phyloP scores from a whole-genome alignment of 2,797 vertebrate genomes.

The Coracias cyanogaster region DNA sequence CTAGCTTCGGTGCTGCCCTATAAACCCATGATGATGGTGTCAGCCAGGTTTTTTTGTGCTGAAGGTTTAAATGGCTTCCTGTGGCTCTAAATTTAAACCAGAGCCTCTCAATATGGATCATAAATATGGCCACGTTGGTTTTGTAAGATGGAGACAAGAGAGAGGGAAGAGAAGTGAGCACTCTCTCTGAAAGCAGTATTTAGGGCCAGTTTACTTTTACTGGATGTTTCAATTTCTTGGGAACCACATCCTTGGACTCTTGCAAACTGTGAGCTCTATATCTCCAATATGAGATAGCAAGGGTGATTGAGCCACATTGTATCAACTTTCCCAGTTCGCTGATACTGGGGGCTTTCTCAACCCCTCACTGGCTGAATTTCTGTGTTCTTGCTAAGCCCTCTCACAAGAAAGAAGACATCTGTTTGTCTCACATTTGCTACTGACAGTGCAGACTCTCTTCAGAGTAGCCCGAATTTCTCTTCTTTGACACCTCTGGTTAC shows the following conservation, averaged over 20 bases:
- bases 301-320: not conserved
- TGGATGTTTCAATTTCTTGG: constrained; percentile 38
- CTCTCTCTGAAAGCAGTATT: not conserved
- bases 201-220: not conserved
- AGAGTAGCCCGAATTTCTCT: not conserved
- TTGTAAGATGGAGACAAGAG: not conserved
- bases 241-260: not conserved
- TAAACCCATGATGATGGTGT: not conserved
- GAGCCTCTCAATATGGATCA: not conserved
- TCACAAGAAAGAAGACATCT: not conserved
- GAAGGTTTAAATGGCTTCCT: not conserved
- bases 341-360: not conserved
- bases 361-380: not conserved
- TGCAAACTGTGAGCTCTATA: not conserved
- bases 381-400: not conserved
- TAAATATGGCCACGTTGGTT: not conserved
- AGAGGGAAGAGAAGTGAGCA: not conserved
- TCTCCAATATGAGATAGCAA: not conserved
- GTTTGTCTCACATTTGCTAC: not conserved
- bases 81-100: constrained; percentile 19
- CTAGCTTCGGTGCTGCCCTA: not conserved
- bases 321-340: not conserved
- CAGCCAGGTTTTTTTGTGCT: not conserved
- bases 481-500: not conserved
- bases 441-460: not conserved